Percentiles rank a stretch among this genome's conserved stretches.
These are phyloP conservation scores for Stenodema calcarata DNA, from an alignment of 2,888 invertebrate species.

Conservation along the genomic window DNA sequence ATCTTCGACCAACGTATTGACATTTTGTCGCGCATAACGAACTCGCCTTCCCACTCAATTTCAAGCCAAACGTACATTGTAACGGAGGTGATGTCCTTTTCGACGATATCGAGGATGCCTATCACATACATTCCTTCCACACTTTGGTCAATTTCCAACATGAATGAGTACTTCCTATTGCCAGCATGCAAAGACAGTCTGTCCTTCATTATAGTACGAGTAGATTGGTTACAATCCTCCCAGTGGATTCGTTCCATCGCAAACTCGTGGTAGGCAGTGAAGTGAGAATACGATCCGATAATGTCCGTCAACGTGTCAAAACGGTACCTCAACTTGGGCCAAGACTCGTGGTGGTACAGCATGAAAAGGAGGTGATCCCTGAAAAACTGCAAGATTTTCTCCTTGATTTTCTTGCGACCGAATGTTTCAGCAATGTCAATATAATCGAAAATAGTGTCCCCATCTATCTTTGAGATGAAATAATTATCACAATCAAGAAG, in stretches of 20 bases:
- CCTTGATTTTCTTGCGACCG: neutral
- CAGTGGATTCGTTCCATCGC: neutral
- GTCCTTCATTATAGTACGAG: neutral
- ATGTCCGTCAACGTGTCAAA: neutral
- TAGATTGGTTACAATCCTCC: neutral
- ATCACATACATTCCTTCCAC: neutral
- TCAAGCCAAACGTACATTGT: neutral
- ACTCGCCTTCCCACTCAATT: neutral
- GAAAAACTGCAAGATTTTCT: neutral
- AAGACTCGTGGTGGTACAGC: neutral
- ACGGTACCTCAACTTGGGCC: neutral
- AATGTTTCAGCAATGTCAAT: neutral
- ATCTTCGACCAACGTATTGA: neutral
- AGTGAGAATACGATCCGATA: neutral
- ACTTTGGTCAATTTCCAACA: neutral
- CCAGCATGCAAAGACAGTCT: neutral
- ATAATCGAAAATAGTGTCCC: neutral
- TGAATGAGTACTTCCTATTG: neutral
- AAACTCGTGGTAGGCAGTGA: neutral
- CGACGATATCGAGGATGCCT: neutral
- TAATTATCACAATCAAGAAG: neutral
- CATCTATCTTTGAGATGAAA: neutral
- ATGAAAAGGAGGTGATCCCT: neutral
- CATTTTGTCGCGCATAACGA: neutral
- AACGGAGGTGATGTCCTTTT: neutral